Conservation (phyloP, 2,888 invertebrate species). For the Omphaloscelis lunosa region DNA sequence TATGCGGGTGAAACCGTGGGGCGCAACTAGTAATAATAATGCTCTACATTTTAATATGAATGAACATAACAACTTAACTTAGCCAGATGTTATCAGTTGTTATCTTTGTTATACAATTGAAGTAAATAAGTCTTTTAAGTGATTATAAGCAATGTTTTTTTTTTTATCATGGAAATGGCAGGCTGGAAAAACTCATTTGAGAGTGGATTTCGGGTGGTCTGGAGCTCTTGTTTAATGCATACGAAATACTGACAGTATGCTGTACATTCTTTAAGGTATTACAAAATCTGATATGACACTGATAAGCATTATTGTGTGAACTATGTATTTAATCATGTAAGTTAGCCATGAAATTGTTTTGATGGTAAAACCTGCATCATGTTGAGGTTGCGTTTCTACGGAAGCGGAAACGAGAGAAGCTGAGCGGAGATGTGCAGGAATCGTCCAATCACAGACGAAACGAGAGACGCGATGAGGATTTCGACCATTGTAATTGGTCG, state of each 20-base stretch:
- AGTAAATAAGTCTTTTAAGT: constrained; percentile 16
- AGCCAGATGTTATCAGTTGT: constrained; percentile 19
- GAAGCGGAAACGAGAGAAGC: too few relatives aligned
- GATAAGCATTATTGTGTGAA: constrained; percentile 13
- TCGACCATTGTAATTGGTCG: too few relatives aligned
- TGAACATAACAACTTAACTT: constrained; percentile 27
- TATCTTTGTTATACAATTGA: constrained; percentile 36
- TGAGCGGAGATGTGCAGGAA: too few relatives aligned
- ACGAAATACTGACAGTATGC: not conserved
- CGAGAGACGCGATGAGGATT: too few relatives aligned
- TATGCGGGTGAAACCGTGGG: too few relatives aligned
- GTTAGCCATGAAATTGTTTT: constrained; percentile 3
- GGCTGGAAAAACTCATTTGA: not conserved
- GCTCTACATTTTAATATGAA: constrained; percentile 8
- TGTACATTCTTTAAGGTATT: not conserved
- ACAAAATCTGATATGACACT: constrained; percentile 2
- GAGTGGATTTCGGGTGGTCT: not conserved
- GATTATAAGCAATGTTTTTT: constrained; percentile 46
- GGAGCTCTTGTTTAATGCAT: not conserved
- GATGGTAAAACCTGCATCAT: not conserved
- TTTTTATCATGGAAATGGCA: constrained; percentile 24
- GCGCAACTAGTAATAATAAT: not conserved
- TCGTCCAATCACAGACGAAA: too few relatives aligned
- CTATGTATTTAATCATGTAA: too few relatives aligned
- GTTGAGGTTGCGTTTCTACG: too few relatives aligned